Conservation (phyloP, 2,113 vertebrate genomes). For the Probosciger aterrimus region DNA sequence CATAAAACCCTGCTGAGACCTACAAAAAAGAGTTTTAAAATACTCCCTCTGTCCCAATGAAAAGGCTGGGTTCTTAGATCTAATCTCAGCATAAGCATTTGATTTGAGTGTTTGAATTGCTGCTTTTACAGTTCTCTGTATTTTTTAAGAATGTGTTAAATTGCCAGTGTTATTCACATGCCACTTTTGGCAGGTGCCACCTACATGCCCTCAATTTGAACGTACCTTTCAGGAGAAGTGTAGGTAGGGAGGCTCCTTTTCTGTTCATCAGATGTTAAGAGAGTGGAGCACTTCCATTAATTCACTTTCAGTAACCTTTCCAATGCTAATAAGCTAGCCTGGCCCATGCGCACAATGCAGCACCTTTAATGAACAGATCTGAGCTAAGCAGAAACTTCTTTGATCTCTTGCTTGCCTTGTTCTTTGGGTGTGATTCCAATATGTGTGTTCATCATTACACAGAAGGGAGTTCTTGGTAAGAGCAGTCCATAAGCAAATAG, state of each 20-base stretch:
- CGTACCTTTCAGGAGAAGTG: neutral
- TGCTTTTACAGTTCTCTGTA: conserved; percentile 22
- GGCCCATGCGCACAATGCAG: neutral
- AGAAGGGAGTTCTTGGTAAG: neutral
- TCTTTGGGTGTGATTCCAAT: neutral
- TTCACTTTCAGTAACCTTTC: conserved; percentile 7
- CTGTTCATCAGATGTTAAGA: neutral
- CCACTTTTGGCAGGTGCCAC: conserved; percentile 54
- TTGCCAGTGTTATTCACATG: conserved; percentile 6
- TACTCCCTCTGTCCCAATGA: neutral
- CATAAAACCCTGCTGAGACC: neutral
- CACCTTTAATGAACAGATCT: neutral
- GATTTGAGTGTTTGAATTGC: conserved; percentile 32
- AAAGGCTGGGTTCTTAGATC: neutral
- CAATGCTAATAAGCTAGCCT: neutral
- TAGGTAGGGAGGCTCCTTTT: conserved; percentile 33
- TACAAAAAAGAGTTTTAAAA: neutral
- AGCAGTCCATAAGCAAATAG: neutral
- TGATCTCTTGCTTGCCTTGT: neutral
- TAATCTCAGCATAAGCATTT: neutral
- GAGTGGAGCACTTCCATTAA: neutral
- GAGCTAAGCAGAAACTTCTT: neutral
- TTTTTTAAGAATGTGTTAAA: conserved; percentile 23
- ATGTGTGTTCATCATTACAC: neutral
- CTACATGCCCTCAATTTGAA: conserved; percentile 42